Evolutionary conservation across 2,113 vertebrate genomes (phyloP).

Genomic region (Bubalus kerabau): DNA sequence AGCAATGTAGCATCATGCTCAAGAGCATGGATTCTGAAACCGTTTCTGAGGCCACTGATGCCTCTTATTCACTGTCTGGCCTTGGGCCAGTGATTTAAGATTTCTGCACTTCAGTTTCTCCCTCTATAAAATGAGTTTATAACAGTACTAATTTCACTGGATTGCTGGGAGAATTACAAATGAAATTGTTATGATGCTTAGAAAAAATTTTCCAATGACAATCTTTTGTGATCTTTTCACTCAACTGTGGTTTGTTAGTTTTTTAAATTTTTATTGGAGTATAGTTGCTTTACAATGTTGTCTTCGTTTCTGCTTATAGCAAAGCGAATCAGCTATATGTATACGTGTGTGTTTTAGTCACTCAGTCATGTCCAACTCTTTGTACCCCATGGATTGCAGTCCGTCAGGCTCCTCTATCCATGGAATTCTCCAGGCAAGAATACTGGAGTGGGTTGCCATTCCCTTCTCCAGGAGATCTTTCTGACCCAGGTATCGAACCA

Average conservation of each 20-base stretch:
- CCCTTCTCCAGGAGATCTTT: background rate
- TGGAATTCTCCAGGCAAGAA: background rate
- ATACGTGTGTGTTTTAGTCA: background rate
- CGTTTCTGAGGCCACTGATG: accelerated
- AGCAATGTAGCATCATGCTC: no score
- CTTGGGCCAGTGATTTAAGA: background rate
- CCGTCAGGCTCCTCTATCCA: background rate
- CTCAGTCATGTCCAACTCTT: background rate
- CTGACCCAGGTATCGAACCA: background rate
- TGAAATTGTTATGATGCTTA: background rate
- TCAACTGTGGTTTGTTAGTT: background rate
- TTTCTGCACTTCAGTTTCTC: background rate
- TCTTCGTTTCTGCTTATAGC: background rate
- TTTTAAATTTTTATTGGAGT: background rate
- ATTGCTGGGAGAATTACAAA: background rate
- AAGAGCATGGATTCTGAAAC: background rate
- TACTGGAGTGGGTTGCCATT: background rate
- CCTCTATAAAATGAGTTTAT: background rate
- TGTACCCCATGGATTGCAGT: background rate
- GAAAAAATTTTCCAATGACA: background rate
- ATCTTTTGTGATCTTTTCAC: no score
- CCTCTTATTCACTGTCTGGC: background rate
- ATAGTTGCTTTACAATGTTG: background rate
- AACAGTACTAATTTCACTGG: background rate
- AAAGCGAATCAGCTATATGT: background rate